Percentiles rank a stretch among this genome's conserved stretches.
These are phyloP conservation scores for Hylaea fasciaria DNA, from an alignment of 2,888 invertebrate genomes.

Conservation along the genomic window DNA sequence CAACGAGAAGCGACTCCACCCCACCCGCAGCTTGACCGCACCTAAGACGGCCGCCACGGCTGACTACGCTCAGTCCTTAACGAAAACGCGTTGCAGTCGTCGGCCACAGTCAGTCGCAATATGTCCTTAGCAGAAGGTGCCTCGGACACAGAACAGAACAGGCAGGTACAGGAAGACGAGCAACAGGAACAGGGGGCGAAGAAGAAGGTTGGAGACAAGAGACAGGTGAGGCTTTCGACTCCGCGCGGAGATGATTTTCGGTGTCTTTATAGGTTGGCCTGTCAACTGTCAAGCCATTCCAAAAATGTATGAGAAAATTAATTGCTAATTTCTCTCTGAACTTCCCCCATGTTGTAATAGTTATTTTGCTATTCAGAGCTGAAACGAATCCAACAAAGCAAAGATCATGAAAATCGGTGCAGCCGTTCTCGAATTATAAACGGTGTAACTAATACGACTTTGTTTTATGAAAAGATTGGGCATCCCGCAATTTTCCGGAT, in stretches of 20 bases:
- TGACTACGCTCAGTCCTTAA: slow-evolving; percentile 62
- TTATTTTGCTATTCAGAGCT: too few species aligned
- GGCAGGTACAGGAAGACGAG: slow-evolving; percentile 48
- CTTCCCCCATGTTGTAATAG: too few species aligned
- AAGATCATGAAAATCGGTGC: too few species aligned
- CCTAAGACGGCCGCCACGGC: slow-evolving; percentile 71
- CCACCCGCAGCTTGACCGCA: slow-evolving; percentile 26
- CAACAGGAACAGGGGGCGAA: slow-evolving; percentile 38
- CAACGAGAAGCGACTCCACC: slow-evolving; percentile 50
- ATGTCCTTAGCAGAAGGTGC: slow-evolving; percentile 80
- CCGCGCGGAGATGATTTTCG: background rate
- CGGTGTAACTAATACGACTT: too few species aligned
- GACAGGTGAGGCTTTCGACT: slow-evolving; percentile 42
- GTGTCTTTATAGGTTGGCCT: background rate
- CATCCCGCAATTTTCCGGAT: too few species aligned
- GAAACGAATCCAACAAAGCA: too few species aligned
- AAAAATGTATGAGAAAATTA: too few species aligned
- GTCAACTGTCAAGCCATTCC: too few species aligned
- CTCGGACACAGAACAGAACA: slow-evolving; percentile 69
- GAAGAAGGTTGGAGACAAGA: slow-evolving; percentile 35
- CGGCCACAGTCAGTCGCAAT: slow-evolving; percentile 67
- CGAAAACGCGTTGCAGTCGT: slow-evolving; percentile 63
- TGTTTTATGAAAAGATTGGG: too few species aligned
- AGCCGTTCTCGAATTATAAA: too few species aligned
- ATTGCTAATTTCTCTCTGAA: too few species aligned